A percentile compares a stretch with the other conserved stretches of the same genome.
Evolutionary conservation across 2,113 vertebrate species (phyloP).

Genomic region (Meleagris gallopavo): DNA sequence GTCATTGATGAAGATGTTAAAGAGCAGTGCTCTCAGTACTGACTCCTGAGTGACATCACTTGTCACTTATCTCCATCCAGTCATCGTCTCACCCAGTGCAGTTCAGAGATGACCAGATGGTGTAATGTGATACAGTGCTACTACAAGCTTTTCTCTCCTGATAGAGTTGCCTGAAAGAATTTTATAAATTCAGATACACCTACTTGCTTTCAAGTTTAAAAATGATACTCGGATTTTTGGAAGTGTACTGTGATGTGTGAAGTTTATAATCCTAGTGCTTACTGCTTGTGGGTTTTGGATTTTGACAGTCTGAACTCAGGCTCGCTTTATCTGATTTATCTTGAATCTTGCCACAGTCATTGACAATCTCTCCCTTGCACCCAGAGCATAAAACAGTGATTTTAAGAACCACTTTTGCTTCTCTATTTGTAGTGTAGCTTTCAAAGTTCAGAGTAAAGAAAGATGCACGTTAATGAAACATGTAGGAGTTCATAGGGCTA

Average conservation of each 20-base stretch:
- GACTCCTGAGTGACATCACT: no score
- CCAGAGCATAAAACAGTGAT: not conserved
- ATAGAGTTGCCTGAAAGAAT: not conserved
- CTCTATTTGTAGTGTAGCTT: not conserved
- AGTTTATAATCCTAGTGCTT: not conserved
- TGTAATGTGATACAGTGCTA: not conserved
- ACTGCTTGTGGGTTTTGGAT: not conserved
- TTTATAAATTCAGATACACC: not conserved
- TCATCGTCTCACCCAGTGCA: not conserved
- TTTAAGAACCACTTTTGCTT: not conserved
- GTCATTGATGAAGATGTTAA: no score
- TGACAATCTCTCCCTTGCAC: not conserved
- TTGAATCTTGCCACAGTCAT: not conserved
- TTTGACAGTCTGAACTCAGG: not conserved
- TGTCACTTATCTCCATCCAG: no score
- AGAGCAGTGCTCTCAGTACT: no score
- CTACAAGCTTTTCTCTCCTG: constrained; percentile 17
- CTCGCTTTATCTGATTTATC: not conserved
- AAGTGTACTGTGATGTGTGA: not conserved
- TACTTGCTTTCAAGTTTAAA: not conserved
- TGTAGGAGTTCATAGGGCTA: not conserved
- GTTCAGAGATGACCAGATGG: constrained; percentile 45
- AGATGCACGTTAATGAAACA: not conserved
- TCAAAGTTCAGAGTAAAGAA: not conserved
- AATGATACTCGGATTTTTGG: not conserved